phyloP scores from a whole-genome alignment of 2,888 invertebrate genomes.

The Scaptomyza cyrtandrae region DNA sequence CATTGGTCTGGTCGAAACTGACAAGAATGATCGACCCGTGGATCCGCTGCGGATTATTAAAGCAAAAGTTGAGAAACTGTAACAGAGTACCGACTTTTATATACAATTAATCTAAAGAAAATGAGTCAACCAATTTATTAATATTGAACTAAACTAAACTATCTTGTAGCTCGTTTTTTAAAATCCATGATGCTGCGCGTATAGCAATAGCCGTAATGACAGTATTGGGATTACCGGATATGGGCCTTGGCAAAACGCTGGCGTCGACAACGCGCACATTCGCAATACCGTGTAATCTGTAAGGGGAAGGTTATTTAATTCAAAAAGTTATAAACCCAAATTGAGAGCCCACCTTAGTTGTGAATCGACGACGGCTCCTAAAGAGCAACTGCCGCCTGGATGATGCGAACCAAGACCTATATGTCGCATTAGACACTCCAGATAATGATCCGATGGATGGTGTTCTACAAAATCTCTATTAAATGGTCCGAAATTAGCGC shows the following conservation, averaged over 20 bases:
- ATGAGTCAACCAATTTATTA: conserved; percentile 7
- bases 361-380: conserved; percentile 91
- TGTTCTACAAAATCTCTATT: conserved; percentile 84
- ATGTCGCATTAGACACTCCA: conserved; percentile 88
- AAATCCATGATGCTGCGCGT: conserved; percentile 87
- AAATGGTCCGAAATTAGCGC: conserved; percentile 85
- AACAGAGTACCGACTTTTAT: conserved; percentile 11
- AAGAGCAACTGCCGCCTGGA: conserved; percentile 91
- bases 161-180: conserved; percentile 82
- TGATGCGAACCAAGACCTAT: conserved; percentile 91
- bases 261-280: conserved; percentile 91
- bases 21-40: conserved; percentile 95
- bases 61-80: conserved; percentile 84
- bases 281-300: conserved; percentile 87
- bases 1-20: conserved; percentile 97
- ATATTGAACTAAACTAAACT: neutral
- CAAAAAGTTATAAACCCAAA: too few relatives aligned
- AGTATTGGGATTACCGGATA: conserved; percentile 91
- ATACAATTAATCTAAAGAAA: conserved; percentile 7
- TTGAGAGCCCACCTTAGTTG: conserved; percentile 86
- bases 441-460: conserved; percentile 85
- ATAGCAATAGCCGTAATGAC: conserved; percentile 88
- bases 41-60: conserved; percentile 93
- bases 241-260: conserved; percentile 91
- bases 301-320: neutral